Evolutionary conservation across 2,797 vertebrate species (phyloP).

Genomic region (Danionella dracula): DNA sequence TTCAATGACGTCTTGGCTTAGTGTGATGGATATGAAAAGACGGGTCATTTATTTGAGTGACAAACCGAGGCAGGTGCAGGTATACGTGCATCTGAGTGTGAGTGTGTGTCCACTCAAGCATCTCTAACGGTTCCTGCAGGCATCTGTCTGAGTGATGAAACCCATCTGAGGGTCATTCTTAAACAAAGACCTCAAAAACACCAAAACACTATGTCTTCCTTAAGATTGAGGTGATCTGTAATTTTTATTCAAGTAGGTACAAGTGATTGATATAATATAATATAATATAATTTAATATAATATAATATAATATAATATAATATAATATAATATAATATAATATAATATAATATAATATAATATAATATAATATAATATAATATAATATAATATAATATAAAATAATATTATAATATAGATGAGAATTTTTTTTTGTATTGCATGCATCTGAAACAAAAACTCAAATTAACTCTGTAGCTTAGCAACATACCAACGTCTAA

Average conservation of each 20-base stretch:
- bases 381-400: too few species aligned
- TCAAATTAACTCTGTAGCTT: too few species aligned
- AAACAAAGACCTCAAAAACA: slow-evolving; percentile 21
- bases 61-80: slow-evolving; percentile 20
- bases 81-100: slow-evolving; percentile 19
- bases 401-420: too few species aligned
- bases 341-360: too few species aligned
- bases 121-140: slow-evolving; percentile 20
- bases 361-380: too few species aligned
- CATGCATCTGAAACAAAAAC: too few species aligned
- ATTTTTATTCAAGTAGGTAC: background rate
- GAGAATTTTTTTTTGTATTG: too few species aligned
- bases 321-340: too few species aligned
- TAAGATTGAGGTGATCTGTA: background rate
- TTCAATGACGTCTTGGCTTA: slow-evolving; percentile 7
- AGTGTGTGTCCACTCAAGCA: slow-evolving; percentile 14
- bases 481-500: too few species aligned
- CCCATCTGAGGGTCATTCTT: slow-evolving; percentile 27
- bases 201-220: background rate
- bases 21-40: slow-evolving; percentile 28
- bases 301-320: too few species aligned
- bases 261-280: background rate
- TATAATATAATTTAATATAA: background rate
- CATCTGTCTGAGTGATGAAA: slow-evolving; percentile 23
- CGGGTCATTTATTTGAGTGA: slow-evolving; percentile 27